phyloP scores from a whole-genome alignment of 2,888 invertebrate genomes.

The Drosophila longiperda region DNA sequence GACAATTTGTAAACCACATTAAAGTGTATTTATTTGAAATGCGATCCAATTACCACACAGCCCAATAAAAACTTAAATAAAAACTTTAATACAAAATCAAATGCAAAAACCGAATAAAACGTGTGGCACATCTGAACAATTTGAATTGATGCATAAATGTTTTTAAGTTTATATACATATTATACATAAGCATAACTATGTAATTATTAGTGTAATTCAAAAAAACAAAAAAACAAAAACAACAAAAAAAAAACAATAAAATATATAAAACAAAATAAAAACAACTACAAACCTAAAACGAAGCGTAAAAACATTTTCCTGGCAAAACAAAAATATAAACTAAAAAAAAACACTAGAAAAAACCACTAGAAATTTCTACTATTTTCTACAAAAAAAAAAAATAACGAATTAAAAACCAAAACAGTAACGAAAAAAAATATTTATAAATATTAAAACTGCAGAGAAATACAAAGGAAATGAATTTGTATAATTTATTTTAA shows the following conservation, averaged over 20 bases:
- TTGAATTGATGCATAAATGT: constrained; percentile 76
- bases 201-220: constrained; percentile 83
- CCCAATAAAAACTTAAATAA: constrained; percentile 20
- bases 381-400: constrained; percentile 50
- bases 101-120: constrained; percentile 52
- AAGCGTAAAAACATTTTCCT: constrained; percentile 59
- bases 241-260: constrained; percentile 29
- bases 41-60: constrained; percentile 42
- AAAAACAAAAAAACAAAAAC: constrained; percentile 60
- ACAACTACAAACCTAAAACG: constrained; percentile 33
- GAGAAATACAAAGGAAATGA: constrained; percentile 18
- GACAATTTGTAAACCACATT: constrained; percentile 49
- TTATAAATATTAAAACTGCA: constrained; percentile 26
- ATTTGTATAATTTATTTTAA: constrained; percentile 43
- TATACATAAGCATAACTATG: constrained; percentile 80
- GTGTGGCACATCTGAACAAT: constrained; percentile 67
- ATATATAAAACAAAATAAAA: not conserved
- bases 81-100: constrained; percentile 11
- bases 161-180: constrained; percentile 72
- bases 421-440: constrained; percentile 27
- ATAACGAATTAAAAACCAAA: not conserved
- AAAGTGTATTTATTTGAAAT: constrained; percentile 60
- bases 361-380: constrained; percentile 55
- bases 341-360: constrained; percentile 47
- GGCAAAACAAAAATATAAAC: constrained; percentile 34